Conservation (phyloP, 2,113 vertebrate species). For the Embiotoca jacksoni region DNA sequence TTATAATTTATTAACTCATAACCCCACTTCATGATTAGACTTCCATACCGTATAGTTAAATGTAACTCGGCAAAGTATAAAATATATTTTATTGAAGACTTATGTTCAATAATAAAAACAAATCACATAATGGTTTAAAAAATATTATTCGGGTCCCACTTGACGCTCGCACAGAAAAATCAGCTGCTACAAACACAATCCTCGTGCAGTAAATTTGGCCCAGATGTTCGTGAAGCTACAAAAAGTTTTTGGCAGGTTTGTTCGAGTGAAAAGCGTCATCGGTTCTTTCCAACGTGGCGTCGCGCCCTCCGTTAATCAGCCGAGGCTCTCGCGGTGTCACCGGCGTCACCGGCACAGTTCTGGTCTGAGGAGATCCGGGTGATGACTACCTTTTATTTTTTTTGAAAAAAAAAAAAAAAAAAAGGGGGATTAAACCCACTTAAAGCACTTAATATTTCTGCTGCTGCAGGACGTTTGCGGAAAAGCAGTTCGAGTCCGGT, state of each 20-base stretch:
- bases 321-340: slow-evolving; percentile 6
- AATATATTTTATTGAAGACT: slow-evolving; percentile 57
- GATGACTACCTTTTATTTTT: too few relatives aligned
- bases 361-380: slow-evolving; percentile 27
- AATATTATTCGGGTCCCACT: neutral
- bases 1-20: too few relatives aligned
- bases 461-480: too few relatives aligned
- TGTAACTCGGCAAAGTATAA: slow-evolving; percentile 41
- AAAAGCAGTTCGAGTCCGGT: too few relatives aligned
- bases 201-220: slow-evolving; percentile 19
- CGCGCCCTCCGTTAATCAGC: slow-evolving; percentile 28
- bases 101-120: slow-evolving; percentile 44
- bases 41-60: neutral
- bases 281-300: slow-evolving; percentile 3
- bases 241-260: neutral
- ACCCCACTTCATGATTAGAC: too few relatives aligned
- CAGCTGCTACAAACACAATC: neutral
- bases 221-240: slow-evolving; percentile 5
- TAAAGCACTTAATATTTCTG: neutral
- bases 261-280: neutral
- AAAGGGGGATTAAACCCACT: slow-evolving; percentile 17
- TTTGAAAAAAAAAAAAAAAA: too few relatives aligned
- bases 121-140: slow-evolving; percentile 5
- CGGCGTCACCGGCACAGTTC: slow-evolving; percentile 56
- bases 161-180: neutral